Evolutionary conservation across 2,113 vertebrate species (phyloP).

Genomic region (Pipa parva): DNA sequence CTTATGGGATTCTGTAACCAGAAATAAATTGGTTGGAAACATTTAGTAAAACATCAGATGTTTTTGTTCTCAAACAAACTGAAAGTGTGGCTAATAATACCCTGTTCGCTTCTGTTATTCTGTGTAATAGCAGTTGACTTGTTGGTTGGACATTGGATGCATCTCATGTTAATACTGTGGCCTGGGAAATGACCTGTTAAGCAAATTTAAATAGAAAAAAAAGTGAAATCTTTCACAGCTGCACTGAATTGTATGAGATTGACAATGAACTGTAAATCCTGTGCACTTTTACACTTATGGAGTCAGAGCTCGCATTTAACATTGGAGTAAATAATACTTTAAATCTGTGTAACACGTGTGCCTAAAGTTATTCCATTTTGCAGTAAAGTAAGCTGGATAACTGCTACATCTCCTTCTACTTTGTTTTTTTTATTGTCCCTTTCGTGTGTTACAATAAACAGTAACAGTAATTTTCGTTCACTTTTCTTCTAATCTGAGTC

Average conservation of each 20-base stretch:
- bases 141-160: constrained; percentile 5
- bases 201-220: constrained; percentile 6
- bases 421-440: no score
- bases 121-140: constrained; percentile 15
- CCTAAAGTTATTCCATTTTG: neutral
- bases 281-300: constrained; percentile 14
- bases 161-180: constrained; percentile 19
- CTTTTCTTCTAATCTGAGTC: no score
- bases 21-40: constrained; percentile 31
- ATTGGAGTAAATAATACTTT: no score
- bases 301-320: no score
- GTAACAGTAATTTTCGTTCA: no score
- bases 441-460: no score
- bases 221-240: constrained; percentile 4
- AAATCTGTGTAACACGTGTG: no score
- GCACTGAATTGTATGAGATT: constrained; percentile 9
- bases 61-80: neutral
- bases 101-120: constrained; percentile 27
- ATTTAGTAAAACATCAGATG: constrained; percentile 1
- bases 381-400: neutral
- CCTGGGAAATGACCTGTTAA: constrained; percentile 27
- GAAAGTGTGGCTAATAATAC: constrained; percentile 20
- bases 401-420: neutral
- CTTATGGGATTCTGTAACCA: constrained; percentile 20
- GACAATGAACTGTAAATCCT: no score